These are phyloP conservation scores for Poecilia wingei DNA, from an alignment of 2,797 vertebrate species.

Conservation along the genomic window DNA sequence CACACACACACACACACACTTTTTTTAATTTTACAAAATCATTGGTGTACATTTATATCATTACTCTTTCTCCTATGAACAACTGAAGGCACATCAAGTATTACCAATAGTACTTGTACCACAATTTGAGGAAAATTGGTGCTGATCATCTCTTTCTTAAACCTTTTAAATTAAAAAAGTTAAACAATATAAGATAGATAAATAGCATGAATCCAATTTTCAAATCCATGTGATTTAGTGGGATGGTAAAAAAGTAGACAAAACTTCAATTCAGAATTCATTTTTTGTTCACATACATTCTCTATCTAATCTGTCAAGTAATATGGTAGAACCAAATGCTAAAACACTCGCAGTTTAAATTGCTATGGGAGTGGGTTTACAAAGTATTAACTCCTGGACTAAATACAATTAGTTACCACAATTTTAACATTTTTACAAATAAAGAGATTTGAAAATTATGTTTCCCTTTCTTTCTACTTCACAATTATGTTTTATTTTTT, in stretches of 20 bases:
- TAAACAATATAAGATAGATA: neutral
- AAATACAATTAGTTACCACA: neutral
- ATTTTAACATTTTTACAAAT: neutral
- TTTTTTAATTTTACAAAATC: neutral
- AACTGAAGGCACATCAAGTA: neutral
- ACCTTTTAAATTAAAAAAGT: neutral
- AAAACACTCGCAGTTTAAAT: neutral
- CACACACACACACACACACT: too few species aligned
- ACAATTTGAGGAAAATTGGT: neutral
- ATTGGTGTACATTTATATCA: neutral
- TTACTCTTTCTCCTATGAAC: neutral
- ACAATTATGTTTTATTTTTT: neutral
- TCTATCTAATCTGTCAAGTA: neutral
- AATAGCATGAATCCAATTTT: neutral
- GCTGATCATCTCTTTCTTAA: neutral
- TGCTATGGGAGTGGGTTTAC: neutral
- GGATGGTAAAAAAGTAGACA: neutral
- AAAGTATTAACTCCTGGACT: neutral
- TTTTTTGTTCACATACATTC: neutral
- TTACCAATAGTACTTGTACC: neutral
- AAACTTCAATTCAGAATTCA: neutral
- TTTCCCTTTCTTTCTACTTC: neutral
- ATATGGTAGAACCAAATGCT: neutral
- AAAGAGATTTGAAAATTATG: neutral
- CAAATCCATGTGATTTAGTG: neutral